phyloP scores from a whole-genome alignment of 2,888 invertebrate genomes.

The Physocephala rufipes region DNA sequence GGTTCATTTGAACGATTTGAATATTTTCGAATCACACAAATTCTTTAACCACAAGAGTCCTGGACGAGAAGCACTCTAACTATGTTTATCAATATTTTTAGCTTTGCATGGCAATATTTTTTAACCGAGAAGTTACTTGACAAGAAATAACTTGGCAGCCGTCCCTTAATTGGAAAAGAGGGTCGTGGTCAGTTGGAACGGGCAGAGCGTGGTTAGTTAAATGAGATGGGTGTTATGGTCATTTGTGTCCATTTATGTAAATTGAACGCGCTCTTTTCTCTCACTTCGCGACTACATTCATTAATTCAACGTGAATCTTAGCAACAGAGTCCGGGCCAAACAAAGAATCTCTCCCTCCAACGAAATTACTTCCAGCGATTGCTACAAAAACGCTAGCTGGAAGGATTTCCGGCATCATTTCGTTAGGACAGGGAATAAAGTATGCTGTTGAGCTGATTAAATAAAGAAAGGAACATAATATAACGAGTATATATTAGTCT shows the following conservation, averaged over 20 bases:
- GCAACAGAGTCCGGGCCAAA: conserved; percentile 38
- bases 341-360: conserved; percentile 19
- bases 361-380: conserved; percentile 25
- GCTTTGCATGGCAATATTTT: too few relatives aligned
- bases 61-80: too few relatives aligned
- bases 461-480: too few relatives aligned
- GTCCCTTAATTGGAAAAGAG: too few relatives aligned
- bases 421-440: background rate
- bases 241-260: conserved; percentile 21
- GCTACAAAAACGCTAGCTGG: background rate
- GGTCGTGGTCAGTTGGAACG: too few relatives aligned
- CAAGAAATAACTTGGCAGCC: background rate
- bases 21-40: too few relatives aligned
- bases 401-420: conserved; percentile 1
- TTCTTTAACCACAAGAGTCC: too few relatives aligned
- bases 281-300: background rate
- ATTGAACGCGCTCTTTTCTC: conserved; percentile 23
- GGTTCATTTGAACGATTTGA: too few relatives aligned
- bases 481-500: too few relatives aligned
- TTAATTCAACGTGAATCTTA: conserved; percentile 4
- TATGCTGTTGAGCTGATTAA: background rate
- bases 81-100: too few relatives aligned
- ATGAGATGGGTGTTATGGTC: background rate
- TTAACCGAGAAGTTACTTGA: too few relatives aligned
- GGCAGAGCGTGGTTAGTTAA: background rate